Base-by-base conservation (phyloP, 2,888 invertebrate genomes). In the Microctonus aethiopoides region DNA sequence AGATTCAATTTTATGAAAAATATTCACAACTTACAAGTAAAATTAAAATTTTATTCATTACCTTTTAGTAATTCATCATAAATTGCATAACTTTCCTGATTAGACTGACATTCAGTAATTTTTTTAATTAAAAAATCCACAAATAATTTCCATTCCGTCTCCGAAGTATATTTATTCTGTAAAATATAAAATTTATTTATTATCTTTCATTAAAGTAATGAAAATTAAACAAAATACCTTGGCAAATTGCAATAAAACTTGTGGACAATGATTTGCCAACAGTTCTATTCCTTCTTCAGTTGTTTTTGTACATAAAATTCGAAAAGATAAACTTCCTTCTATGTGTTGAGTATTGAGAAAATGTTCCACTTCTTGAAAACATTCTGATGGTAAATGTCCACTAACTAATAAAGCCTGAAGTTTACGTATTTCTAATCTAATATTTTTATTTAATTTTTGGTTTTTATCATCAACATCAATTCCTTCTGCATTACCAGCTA, bases 171-270 rank as follows among this genome's bases (percentile, higher is more conserved):
- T 75, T 78, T 83, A 61, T 83, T 83, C 87, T 87, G 46, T 57
- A 75, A 72, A 52, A 64, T 1, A 71, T 69, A 67, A 64, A 41
- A 59, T 39, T 29, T 52, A 51, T 22, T 36, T 29, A 29, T n/a
- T n/a, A n/a, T n/a, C n/a, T n/a, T n/a, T n/a, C n/a, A n/a, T n/a
- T n/a, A n/a, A n/a, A n/a, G n/a, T n/a, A n/a, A n/a, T n/a, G n/a
- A n/a, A n/a, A n/a, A n/a, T n/a, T n/a, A n/a, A n/a, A n/a, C n/a
- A n/a, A n/a, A n/a, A n/a, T 81, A 92, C 92, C 89, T 92, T 91
- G 59, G 91, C 91, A 82, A 91, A 92, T 68, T 91, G 90, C 74
- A 92, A 85, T 34, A 92, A 81, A 78, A 90, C 90, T 75, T 90
- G 89, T 0, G 92, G 92, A 75, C 90, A 91, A 68, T 88, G 88